These are phyloP conservation scores for Eupleurogrammus muticus DNA, from an alignment of 2,797 vertebrate species.

Conservation along the genomic window DNA sequence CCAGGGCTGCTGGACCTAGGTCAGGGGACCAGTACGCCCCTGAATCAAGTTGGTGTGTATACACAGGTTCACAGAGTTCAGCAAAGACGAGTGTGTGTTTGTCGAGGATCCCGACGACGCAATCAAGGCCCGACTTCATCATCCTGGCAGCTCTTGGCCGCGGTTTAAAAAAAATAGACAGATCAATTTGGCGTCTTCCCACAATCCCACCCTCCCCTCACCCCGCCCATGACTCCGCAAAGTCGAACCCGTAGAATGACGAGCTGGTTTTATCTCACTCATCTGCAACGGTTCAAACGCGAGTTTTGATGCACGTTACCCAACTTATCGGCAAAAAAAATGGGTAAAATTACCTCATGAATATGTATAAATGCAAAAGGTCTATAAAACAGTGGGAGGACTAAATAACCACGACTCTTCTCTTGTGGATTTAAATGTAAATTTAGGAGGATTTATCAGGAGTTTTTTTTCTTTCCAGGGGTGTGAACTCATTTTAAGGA, in stretches of 20 bases:
- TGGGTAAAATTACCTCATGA: conserved; percentile 23
- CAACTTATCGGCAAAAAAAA: conserved; percentile 54
- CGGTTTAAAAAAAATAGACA: conserved; percentile 72
- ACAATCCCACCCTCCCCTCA: conserved; percentile 60
- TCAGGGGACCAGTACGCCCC: conserved; percentile 63
- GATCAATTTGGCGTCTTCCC: conserved; percentile 70
- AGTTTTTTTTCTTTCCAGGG: conserved; percentile 16
- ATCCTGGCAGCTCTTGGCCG: conserved; percentile 76
- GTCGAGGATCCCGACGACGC: conserved; percentile 72
- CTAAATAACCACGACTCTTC: conserved; percentile 46
- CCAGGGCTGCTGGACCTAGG: conserved; percentile 62
- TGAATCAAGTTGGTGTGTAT: conserved; percentile 25
- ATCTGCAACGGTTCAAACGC: too few species aligned
- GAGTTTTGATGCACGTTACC: too few species aligned
- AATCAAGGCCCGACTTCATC: conserved; percentile 78
- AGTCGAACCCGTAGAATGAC: too few species aligned
- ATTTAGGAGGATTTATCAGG: conserved; percentile 38
- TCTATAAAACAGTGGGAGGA: conserved; percentile 56
- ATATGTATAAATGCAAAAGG: conserved; percentile 56
- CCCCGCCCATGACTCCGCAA: conserved; percentile 75
- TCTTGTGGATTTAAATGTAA: conserved; percentile 58
- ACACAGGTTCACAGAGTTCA: conserved; percentile 57
- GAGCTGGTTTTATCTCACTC: too few species aligned
- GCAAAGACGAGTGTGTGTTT: conserved; percentile 36
- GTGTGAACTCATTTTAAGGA: conserved; percentile 51